phyloP scores from a whole-genome alignment of 2,797 vertebrate species.

The Mormyrops attenuatus region DNA sequence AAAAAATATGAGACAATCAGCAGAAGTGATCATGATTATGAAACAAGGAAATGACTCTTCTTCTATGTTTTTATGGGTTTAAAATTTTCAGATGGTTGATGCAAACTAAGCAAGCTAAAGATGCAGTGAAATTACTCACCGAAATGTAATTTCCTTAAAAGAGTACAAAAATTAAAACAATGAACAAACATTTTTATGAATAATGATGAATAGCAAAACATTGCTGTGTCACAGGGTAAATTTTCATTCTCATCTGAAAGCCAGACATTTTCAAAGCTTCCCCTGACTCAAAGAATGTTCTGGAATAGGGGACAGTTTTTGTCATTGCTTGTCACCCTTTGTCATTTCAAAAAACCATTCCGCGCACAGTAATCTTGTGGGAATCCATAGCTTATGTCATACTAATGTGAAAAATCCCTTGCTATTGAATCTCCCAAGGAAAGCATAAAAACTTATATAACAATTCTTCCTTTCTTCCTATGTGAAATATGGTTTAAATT shows the following conservation, averaged over 20 bases:
- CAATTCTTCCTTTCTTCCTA: not conserved
- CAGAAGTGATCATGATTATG: not conserved
- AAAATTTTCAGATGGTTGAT: conserved; percentile 21
- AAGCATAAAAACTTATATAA: not conserved
- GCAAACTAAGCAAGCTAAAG: conserved; percentile 16
- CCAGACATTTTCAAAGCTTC: not conserved
- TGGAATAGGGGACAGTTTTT: not conserved
- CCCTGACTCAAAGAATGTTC: not conserved
- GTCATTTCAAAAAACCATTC: not conserved
- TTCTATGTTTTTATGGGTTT: conserved; percentile 2
- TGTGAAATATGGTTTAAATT: not conserved
- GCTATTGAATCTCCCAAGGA: not conserved
- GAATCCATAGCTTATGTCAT: not conserved
- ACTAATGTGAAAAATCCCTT: conserved; percentile 7
- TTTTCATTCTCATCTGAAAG: conserved; percentile 20
- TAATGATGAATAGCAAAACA: conserved; percentile 17
- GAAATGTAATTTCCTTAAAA: not conserved
- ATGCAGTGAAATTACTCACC: not conserved
- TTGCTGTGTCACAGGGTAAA: not conserved
- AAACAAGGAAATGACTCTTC: conserved; percentile 10
- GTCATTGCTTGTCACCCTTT: not conserved
- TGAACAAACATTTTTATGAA: conserved; percentile 6
- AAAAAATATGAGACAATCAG: not conserved
- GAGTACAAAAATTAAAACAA: not conserved
- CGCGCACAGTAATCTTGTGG: not conserved